Base-by-base conservation (phyloP, 2,113 vertebrate genomes). In the Grammomys dolichurus region DNA sequence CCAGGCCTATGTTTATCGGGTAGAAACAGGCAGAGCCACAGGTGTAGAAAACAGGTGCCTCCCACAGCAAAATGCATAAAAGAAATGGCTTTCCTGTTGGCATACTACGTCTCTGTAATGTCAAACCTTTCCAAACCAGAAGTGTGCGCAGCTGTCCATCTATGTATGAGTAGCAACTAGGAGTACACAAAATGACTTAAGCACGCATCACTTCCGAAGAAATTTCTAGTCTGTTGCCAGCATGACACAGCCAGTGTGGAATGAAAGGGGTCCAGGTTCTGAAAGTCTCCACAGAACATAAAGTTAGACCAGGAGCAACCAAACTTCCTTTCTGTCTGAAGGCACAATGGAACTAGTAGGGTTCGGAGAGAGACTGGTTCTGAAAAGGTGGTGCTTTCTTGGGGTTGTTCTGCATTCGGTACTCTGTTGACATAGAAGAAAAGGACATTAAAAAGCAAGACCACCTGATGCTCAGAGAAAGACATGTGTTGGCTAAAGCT, bases 21-120 rank as follows among this genome's bases (percentile, higher is more conserved):
- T 60, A 93, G 91, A 96, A 94, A 91, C 8, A 12, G 93, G 72
- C 11, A 65, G 51, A 65, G 56, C 43, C 43, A 43, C 60, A n/a
- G 36, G 69, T 84, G 58, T 2, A 1, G 86, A 40, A 94, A 70
- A 89, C 91, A 65, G 22, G 9, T 48, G 36, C 28, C 65, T 94
- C 81, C 70, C n/a, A 36, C 3, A 90, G 78, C 60, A 65, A 89
- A 43, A 3, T 54, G 19, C 72, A 73, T 63, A 40, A 78, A 91
- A 90, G 67, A 90, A 86, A 75, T 17, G 20, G 51, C 48, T 26
- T 14, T 82, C 78, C 69, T 51, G n/a, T 93, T 56, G 28, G 56
- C 12, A 1, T 36, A 72, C 70, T 90, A 87, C 33, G 33, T 48
- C 54, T 73, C 54, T 80, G 20, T 67, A 51, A 5, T 33, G 26